phyloP scores from a whole-genome alignment of 2,797 vertebrate genomes.

The Labroides dimidiatus region DNA sequence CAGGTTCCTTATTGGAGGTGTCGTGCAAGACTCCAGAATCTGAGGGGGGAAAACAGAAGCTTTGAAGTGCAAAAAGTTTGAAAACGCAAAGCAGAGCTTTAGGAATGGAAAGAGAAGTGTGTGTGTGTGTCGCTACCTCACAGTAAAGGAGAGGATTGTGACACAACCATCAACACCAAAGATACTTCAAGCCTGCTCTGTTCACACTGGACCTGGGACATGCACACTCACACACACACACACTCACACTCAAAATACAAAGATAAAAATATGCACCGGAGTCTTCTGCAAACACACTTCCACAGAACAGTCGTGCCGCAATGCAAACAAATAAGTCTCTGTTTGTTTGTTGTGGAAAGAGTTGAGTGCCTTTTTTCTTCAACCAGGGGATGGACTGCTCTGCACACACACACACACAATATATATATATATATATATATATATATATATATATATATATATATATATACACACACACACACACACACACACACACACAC shows the following conservation, averaged over 20 bases:
- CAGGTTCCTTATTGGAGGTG: slow-evolving; percentile 38
- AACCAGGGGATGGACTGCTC: slow-evolving; percentile 92
- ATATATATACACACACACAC: slow-evolving; percentile 24
- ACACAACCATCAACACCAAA: slow-evolving; percentile 96
- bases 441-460: slow-evolving; percentile 19
- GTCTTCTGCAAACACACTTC: slow-evolving; percentile 35
- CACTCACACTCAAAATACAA: slow-evolving; percentile 38
- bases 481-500: slow-evolving; percentile 39
- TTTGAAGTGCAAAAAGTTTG: slow-evolving; percentile 54
- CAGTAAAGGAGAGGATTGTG: slow-evolving; percentile 91
- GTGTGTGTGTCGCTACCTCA: slow-evolving; percentile 88
- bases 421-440: slow-evolving; percentile 30
- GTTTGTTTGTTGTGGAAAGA: slow-evolving; percentile 82
- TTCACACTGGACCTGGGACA: slow-evolving; percentile 78
- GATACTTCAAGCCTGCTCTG: slow-evolving; percentile 90
- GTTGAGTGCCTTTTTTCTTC: slow-evolving; percentile 97
- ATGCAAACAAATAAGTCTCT: slow-evolving; percentile 73
- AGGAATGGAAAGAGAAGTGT: slow-evolving; percentile 85
- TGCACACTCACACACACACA: slow-evolving; percentile 39
- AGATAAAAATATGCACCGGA: slow-evolving; percentile 23
- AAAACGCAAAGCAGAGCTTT: slow-evolving; percentile 61
- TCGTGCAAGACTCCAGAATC: slow-evolving; percentile 33
- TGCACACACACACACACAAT: slow-evolving; percentile 64
- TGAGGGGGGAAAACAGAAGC: slow-evolving; percentile 34
- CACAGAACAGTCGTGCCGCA: slow-evolving; percentile 77